phyloP scores from a whole-genome alignment of 2,113 vertebrate genomes.

The Thamnophis sirtalis region DNA sequence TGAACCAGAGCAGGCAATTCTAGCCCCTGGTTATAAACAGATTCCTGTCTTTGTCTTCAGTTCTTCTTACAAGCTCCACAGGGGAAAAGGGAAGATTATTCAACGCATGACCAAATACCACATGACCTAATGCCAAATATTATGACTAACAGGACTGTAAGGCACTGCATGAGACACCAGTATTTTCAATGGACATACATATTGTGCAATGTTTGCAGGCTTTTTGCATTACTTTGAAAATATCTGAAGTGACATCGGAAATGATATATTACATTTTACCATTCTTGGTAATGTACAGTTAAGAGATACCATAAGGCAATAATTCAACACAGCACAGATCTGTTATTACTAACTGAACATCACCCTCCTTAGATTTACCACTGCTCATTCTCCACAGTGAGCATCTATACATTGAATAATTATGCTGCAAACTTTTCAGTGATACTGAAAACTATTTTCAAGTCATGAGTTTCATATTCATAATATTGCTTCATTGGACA shows the following conservation, averaged over 20 bases:
- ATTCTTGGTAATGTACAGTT: background rate
- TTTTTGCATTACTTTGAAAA: background rate
- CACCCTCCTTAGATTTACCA: background rate
- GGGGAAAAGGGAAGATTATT: background rate
- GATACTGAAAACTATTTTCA: background rate
- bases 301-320: background rate
- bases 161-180: background rate
- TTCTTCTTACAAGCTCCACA: background rate
- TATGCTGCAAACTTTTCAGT: background rate
- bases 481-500: background rate
- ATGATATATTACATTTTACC: background rate
- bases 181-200: background rate
- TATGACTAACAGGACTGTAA: background rate
- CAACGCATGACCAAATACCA: background rate
- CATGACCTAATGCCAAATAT: background rate
- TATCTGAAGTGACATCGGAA: background rate
- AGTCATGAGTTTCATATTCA: background rate
- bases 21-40: background rate
- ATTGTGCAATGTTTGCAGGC: background rate
- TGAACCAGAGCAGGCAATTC: background rate
- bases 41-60: background rate
- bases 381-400: background rate
- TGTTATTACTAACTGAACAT: background rate
- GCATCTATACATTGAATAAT: background rate
- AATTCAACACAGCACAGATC: background rate